Base-by-base conservation (phyloP, 2,888 invertebrate genomes). In the Blomia tropicalis region DNA sequence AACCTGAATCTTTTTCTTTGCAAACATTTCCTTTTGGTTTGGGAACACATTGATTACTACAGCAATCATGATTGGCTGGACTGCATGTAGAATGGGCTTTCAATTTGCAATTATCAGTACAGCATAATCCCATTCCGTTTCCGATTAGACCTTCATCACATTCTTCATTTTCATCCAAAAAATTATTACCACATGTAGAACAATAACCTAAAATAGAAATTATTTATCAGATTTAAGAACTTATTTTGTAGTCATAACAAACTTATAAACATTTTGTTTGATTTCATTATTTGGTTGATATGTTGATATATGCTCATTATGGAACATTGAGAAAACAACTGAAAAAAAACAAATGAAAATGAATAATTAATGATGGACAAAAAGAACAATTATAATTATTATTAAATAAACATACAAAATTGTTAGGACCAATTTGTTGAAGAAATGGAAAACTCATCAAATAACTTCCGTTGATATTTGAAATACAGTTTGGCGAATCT, bases 401-500 rank as follows among this genome's bases (percentile, higher is more conserved):
- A 36, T 11, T 36, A 36, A 36, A 36, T 7, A 36, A 36, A 36
- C 51, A 11, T 47, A 47, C 51, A 19, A 47, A 47, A 27, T 47
- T 47, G 27, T 47, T 7, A 14, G 7, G 51, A 11, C 51, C 51
- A 47, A 47, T 47, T 27, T 47, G 51, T 11, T 47, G 14, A 11
- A 47, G 22, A 47, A 47, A 47, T 14, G 51, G 51, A 47, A 47
- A 47, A n/a, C 23, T 25, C 92, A 93, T 93, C 60, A 93, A 80
- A 74, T 87, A 95, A 63, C 91, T 90, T 41, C 95, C 95, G 23
- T 92, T 91, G 68, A 91, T 88, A 71, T 87, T 85, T 1, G 95
- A 95, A 68, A 90, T 89, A 74, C 95, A 96, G 77, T 92, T 91
- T 2, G 85, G 84, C 70, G 89, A 87, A 73, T 91, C 92, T 2